Base-by-base conservation (phyloP, 2,113 vertebrate species). In the Trachemys scripta region DNA sequence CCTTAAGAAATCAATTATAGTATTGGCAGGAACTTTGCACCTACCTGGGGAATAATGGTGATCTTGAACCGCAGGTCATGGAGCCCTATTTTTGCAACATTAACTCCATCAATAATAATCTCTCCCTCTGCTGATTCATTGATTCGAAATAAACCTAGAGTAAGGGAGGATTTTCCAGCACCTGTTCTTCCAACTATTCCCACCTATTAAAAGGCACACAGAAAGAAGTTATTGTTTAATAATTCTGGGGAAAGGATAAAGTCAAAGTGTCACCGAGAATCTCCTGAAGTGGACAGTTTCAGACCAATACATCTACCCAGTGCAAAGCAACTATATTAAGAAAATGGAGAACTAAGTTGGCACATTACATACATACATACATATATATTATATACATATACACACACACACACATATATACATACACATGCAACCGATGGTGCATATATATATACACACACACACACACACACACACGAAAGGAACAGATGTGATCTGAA, bases 1-100 rank as follows among this genome's bases (percentile, higher is more conserved):
- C 29, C 56, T 8, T 47, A 54, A 38, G 86, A 47, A 80, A 19
- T 3, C 1, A 75, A 31, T 13, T 89, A 13, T 82, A 69, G 22
- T 3, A 51, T 56, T 0, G 6, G 42, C n/a, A 75, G 50, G 57
- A 45, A 76, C 54, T 90, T 50, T 3, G 0, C 5, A 56, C 75
- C 10, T 35, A 99, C 99, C 99, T 99, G 99, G 14, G 99, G 99
- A 83, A 99, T 99, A 94, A 99, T 99, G 92, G 99, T 99, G 96
- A 99, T 99, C 96, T 98, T 99, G 95, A 99, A 99, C 53, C 99
- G 98, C 2, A 99, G 98, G 25, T 99, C 98, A 6, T 99, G 99
- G 5, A 99, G 99, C 14, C 99, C 99, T 0, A 99, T 98, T 79
- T 98, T 95, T 49, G 99, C 98, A 6, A 99, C 99, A 97, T 99